Conservation (phyloP, 2,888 invertebrate species). For the Cenopis cana region DNA sequence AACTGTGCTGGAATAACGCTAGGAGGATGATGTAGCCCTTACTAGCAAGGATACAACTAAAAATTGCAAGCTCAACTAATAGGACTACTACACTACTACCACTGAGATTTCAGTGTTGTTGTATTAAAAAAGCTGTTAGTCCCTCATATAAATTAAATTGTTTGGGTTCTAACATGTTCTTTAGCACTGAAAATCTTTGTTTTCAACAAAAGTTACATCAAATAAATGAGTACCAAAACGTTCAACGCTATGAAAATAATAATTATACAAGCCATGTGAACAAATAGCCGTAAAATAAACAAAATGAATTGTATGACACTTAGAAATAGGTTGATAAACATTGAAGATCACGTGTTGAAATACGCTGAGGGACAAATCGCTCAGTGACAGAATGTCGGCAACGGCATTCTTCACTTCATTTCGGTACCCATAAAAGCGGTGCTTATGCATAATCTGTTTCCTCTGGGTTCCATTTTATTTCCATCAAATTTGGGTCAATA, state of each 20-base stretch:
- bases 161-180: neutral
- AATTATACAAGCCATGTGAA: constrained; percentile 29
- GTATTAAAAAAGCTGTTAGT: no score
- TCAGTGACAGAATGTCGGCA: constrained; percentile 50
- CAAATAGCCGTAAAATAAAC: constrained; percentile 34
- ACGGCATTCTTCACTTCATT: constrained; percentile 52
- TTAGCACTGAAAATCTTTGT: neutral
- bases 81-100: no score
- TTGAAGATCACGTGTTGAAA: constrained; percentile 41
- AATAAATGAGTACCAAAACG: neutral
- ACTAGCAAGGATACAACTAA: no score
- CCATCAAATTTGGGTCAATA: neutral
- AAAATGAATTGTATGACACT: constrained; percentile 24
- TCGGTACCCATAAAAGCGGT: constrained; percentile 35
- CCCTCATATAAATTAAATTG: neutral
- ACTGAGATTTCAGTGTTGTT: no score
- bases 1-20: no score
- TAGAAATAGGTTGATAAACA: constrained; percentile 43
- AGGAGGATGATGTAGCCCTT: no score
- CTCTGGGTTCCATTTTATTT: constrained; percentile 17
- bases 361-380: constrained; percentile 32
- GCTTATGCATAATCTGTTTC: constrained; percentile 6
- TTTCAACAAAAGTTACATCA: neutral
- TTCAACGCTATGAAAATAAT: neutral
- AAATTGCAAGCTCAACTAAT: neutral